Base-by-base conservation (phyloP, 2,113 vertebrate genomes). In the human region DNA sequence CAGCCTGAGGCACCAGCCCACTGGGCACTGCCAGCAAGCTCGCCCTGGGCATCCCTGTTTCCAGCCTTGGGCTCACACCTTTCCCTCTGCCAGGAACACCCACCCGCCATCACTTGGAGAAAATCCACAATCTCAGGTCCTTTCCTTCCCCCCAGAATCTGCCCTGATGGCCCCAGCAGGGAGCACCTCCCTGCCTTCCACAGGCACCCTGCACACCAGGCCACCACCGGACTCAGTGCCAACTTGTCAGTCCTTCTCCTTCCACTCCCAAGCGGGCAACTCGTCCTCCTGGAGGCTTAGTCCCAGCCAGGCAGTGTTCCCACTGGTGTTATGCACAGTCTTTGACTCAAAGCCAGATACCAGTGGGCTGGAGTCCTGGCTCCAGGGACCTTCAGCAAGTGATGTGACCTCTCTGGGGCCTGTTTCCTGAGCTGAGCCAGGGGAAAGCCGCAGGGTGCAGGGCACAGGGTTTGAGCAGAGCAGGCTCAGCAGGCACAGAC, bases 261-360 rank as follows among this genome's bases (percentile, higher is more conserved):
- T 55, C 6, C 23, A 57, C 20, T n/a, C 48, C 6, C 11, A 14
- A 82, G 59, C 14, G 2, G 25, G 45, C 11, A 11, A 10, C 50
- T 20, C 0, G 0, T 32, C 68, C 25, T 38, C 32, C n/a, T 16
- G 2, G 0, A 80, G 30, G 27, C 45, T 10, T 27, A 45, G 40
- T 20, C 55, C 55, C 52, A 6, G 25, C 70, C 70, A 2, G 0
- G 32, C 6, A 1, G 17, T 0, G 13, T 25, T 18, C 59, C 32
- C 27, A 52, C 0, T 6, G 48, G 32, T 11, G 79, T 52, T 27
- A 35, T 3, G 6, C 30, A 3, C 0, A 27, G 79, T 17, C 72
- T 57, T 3, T 6, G 25, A n/a, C 32, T 64, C 14, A 23, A 55
- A 66, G 20, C 43, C 59, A 78, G 57, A 6, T 0, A 16, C 13